Evolutionary conservation across 1,140 invertebrate species (phyloP), one percentile per base, ranked within the genome.

Genomic region (Calephelis virginiensis): DNA sequence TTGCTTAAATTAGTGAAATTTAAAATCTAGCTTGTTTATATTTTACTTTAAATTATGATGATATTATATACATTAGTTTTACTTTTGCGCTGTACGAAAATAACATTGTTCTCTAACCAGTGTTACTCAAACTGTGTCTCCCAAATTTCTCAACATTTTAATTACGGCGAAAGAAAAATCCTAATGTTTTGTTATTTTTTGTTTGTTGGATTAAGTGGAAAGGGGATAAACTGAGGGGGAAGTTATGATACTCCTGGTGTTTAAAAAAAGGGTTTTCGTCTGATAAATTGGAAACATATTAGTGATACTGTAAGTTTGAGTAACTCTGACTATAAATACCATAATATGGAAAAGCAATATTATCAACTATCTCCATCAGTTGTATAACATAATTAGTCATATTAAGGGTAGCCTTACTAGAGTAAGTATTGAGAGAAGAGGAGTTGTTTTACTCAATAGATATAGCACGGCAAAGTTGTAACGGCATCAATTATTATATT

Each of bases 401-500:
- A 70, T 71, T 90, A 89, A 89, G 85, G 83, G 82, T 90, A 90
- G 88, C 88, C 88, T 90, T 90, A 90, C 76, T 90, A 89, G 88
- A 74, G 62, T 89, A 88, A 88, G 83, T 74, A 75, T 83, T 77
- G 77, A 79, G 73, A 65, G 73, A 70, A 76, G 76, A 73, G 76
- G 80, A 76, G 78, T 84, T 84, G 72, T 83, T 87, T 87, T 83
- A 85, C 70, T 86, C 70, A 83, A 83, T 72, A 77, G 74, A 75
- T 73, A 77, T 81, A 86, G 83, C 86, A 89, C 88, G 81, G 83
- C 82, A 80, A 74, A 78, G 82, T 78, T 82, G 79, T 82, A 81
- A 83, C 81, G 80, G 83, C 86, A 88, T 83, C 74, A 82, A 81
- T 81, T 86, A 79, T 80, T 75, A 78, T 77, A 81, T 80, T 86